These are phyloP conservation scores for Nilaparvata lugens DNA, from an alignment of 1,140 invertebrate genomes.

Conservation along the genomic window DNA sequence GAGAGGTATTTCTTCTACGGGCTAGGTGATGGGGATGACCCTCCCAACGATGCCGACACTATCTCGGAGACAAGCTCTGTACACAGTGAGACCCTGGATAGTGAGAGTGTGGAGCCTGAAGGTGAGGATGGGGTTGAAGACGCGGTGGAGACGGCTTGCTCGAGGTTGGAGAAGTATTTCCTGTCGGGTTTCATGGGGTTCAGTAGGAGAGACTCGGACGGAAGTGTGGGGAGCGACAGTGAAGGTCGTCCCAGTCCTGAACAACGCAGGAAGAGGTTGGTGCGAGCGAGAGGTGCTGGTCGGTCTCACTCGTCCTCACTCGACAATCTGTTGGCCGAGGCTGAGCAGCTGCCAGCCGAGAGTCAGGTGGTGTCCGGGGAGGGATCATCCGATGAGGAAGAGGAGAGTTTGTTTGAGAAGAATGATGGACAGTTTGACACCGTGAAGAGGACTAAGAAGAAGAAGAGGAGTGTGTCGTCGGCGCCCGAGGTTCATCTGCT, in stretches of 20 bases:
- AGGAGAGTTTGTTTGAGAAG: conserved; percentile 55
- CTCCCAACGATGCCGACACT: conserved; percentile 52
- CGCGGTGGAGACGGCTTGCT: conserved; percentile 67
- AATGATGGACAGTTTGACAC: conserved; percentile 68
- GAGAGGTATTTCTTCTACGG: conserved; percentile 89
- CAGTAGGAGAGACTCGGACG: conserved; percentile 64
- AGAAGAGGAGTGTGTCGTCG: conserved; percentile 37
- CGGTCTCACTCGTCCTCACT: conserved; percentile 68
- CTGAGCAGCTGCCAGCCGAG: conserved; percentile 33
- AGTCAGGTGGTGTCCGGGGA: conserved; percentile 47
- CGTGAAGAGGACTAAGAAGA: conserved; percentile 71
- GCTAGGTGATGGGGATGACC: conserved; percentile 56
- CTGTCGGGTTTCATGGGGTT: conserved; percentile 76
- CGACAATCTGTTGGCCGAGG: conserved; percentile 53
- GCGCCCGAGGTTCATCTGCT: conserved; percentile 31
- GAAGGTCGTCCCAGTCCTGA: conserved; percentile 73
- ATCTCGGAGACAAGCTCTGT: conserved; percentile 81
- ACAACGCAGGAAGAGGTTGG: conserved; percentile 66
- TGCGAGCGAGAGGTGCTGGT: conserved; percentile 66
- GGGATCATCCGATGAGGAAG: conserved; percentile 60
- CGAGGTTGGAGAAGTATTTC: conserved; percentile 84
- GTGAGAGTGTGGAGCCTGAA: conserved; percentile 42
- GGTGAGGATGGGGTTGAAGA: conserved; percentile 33
- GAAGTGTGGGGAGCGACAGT: conserved; percentile 73
- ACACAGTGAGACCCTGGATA: conserved; percentile 71